Evolutionary conservation across 2,888 invertebrate species (phyloP).

Genomic region (Orthosia gracilis): DNA sequence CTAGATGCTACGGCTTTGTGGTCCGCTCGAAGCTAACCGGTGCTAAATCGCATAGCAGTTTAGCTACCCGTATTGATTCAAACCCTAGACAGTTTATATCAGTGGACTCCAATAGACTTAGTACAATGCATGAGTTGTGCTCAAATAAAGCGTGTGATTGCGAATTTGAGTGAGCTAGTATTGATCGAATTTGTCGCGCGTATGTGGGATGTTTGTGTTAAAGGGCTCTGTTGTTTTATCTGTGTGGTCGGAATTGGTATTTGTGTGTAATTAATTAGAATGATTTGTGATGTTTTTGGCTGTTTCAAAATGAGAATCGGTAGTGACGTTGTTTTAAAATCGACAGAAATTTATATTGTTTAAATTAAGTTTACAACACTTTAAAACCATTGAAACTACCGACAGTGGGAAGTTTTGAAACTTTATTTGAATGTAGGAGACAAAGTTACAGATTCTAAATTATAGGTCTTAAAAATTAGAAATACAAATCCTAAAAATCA

Average conservation of each 20-base stretch:
- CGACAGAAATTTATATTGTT: not conserved
- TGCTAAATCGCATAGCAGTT: constrained; percentile 70
- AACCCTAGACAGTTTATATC: constrained; percentile 63
- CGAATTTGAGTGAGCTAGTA: constrained; percentile 50
- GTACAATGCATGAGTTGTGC: constrained; percentile 50
- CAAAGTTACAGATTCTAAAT: not conserved
- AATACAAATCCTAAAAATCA: not conserved
- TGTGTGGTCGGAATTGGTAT: not conserved
- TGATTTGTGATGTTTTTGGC: not conserved
- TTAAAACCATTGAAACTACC: no score
- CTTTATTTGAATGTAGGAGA: not conserved
- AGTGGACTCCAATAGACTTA: constrained; percentile 58
- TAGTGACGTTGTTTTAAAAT: not conserved
- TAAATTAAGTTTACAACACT: not conserved
- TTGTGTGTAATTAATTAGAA: constrained; percentile 39
- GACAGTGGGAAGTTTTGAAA: not conserved
- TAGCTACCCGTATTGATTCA: constrained; percentile 71
- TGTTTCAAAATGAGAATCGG: not conserved
- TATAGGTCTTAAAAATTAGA: not conserved
- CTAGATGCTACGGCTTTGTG: constrained; percentile 69
- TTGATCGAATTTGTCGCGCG: constrained; percentile 43
- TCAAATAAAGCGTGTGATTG: constrained; percentile 61
- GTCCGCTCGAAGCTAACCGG: constrained; percentile 63
- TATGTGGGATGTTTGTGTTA: constrained; percentile 20
- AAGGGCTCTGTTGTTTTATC: constrained; percentile 24